Conservation (phyloP, 2,888 invertebrate genomes). For the Eudemis profundana region DNA sequence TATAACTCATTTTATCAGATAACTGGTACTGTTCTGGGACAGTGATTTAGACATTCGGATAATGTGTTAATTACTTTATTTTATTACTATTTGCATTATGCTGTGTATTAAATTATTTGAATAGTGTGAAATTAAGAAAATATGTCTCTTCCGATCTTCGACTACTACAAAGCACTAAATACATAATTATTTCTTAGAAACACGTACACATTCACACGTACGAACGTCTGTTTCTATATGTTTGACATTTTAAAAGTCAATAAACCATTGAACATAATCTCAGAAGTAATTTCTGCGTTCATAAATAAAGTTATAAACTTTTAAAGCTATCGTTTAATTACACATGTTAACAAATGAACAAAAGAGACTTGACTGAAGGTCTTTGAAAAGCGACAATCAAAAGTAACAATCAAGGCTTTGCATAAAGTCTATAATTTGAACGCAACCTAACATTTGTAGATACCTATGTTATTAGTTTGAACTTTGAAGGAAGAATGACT, state of each 20-base stretch:
- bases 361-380: neutral
- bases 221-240: neutral
- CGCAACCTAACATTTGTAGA: neutral
- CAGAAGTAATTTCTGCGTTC: slow-evolving; percentile 3
- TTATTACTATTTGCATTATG: no score
- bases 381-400: slow-evolving; percentile 13
- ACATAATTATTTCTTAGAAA: no score
- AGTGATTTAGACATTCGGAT: no score
- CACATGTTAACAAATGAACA: neutral
- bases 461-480: neutral
- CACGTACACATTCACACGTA: no score
- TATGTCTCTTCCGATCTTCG: no score
- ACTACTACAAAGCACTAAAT: no score
- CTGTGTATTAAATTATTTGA: no score
- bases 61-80: no score
- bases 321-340: slow-evolving; percentile 4
- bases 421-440: slow-evolving; percentile 1
- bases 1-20: no score
- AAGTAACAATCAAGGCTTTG: slow-evolving; percentile 15
- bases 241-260: slow-evolving; percentile 1
- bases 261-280: neutral
- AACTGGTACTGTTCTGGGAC: no score
- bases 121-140: no score
- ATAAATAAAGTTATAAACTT: slow-evolving; percentile 10
- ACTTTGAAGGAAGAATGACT: neutral